Evolutionary conservation across 2,113 vertebrate species (phyloP).

Genomic region (Eulemur rufifrons): DNA sequence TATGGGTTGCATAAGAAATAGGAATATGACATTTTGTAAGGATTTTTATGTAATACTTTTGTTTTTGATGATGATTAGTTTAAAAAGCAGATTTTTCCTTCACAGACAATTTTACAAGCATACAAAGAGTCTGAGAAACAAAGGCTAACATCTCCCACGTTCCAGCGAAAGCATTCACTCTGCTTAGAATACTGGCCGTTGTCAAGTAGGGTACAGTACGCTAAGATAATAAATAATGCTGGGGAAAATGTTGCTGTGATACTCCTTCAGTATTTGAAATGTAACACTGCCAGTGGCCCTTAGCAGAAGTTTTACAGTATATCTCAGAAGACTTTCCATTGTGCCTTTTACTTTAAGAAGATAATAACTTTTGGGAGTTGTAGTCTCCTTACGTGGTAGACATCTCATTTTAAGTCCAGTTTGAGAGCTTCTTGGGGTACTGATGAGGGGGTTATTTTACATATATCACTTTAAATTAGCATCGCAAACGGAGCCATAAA

Average conservation of each 20-base stretch:
- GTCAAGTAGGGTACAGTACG: not conserved
- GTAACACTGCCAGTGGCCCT: not conserved
- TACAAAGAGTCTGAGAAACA: not conserved
- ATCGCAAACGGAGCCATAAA: not conserved
- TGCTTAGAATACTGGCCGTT: rapidly evolving
- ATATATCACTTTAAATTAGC: not conserved
- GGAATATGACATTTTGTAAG: not conserved
- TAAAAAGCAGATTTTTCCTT: not conserved
- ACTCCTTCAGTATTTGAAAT: not conserved
- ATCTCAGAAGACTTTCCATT: not conserved
- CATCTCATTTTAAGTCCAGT: not conserved
- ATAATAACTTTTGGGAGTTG: not conserved
- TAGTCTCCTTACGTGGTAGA: not conserved
- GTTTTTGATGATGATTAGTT: not conserved
- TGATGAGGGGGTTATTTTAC: not conserved
- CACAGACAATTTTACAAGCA: not conserved
- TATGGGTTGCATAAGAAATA: not conserved
- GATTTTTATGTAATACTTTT: not conserved
- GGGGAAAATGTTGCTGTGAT: not conserved
- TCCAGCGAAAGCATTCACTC: not conserved
- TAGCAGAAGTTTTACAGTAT: rapidly evolving
- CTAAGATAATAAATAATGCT: rapidly evolving
- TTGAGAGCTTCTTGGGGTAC: not conserved
- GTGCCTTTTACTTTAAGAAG: not conserved
- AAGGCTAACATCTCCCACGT: not conserved